Conservation (phyloP, 2,888 invertebrate genomes). For the Matsumyia berberina region DNA sequence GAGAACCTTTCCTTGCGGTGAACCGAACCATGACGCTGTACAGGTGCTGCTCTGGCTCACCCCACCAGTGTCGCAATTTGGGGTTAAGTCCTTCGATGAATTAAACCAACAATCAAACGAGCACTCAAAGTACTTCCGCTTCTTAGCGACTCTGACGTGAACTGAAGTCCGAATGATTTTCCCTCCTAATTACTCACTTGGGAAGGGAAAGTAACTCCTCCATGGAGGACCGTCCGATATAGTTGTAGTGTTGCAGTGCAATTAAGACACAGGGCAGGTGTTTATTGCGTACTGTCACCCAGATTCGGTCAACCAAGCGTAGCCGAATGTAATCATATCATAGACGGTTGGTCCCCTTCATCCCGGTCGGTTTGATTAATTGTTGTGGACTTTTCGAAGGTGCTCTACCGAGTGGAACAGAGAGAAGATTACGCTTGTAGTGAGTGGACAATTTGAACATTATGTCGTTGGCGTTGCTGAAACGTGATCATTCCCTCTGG, state of each 20-base stretch:
- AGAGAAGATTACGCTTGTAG: constrained; percentile 52
- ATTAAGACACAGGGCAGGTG: constrained; percentile 62
- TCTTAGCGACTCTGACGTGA: constrained; percentile 28
- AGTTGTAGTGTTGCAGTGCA: constrained; percentile 24
- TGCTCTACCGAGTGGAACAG: constrained; percentile 60
- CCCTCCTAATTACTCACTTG: constrained; percentile 59
- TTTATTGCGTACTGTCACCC: constrained; percentile 59
- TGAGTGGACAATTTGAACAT: constrained; percentile 53
- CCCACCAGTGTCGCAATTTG: constrained; percentile 20
- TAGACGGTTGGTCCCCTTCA: constrained; percentile 17
- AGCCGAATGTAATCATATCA: constrained; percentile 57
- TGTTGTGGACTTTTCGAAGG: constrained; percentile 62
- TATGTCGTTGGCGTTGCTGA: constrained; percentile 66
- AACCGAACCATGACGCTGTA: constrained; percentile 58
- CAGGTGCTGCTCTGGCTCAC: constrained; percentile 39
- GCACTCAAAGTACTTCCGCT: constrained; percentile 50
- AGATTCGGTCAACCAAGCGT: constrained; percentile 44
- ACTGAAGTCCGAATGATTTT: constrained; percentile 44
- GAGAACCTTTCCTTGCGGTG: constrained; percentile 19
- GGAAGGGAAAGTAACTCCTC: not conserved
- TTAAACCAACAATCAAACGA: constrained; percentile 51
- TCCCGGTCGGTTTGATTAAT: constrained; percentile 60
- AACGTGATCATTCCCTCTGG: constrained; percentile 37
- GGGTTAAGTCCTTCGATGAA: constrained; percentile 64
- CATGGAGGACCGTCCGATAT: not conserved